Conservation (phyloP, 1,140 invertebrate species). For the Catajapyx aquilonaris region DNA sequence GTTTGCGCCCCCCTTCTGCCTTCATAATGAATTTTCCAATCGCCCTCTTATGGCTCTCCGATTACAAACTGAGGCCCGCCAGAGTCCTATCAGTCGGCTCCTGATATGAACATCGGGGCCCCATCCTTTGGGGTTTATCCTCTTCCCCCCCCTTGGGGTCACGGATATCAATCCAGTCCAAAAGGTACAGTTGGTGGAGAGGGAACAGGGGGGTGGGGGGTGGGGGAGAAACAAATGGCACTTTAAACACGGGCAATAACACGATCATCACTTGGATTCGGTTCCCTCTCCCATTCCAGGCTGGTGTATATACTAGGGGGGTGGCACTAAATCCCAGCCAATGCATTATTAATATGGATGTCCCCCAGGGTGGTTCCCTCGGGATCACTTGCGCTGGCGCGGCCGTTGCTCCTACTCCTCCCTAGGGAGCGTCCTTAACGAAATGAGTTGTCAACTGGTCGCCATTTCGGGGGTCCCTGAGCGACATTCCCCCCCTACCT, state of each 20-base stretch:
- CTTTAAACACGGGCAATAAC: neutral
- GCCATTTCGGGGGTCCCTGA: slow-evolving; percentile 1
- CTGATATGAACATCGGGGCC: too few species aligned
- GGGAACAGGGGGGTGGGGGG: slow-evolving; percentile 6
- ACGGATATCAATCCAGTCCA: neutral
- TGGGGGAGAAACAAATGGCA: slow-evolving; percentile 7
- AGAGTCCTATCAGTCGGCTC: too few species aligned
- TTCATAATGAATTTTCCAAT: too few species aligned
- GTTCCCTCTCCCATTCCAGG: too few species aligned
- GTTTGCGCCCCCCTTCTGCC: too few species aligned
- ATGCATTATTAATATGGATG: neutral
- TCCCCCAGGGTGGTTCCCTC: slow-evolving; percentile 5
- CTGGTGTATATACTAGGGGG: neutral
- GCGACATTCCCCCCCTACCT: too few species aligned
- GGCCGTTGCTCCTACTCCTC: neutral
- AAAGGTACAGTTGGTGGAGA: slow-evolving; percentile 1
- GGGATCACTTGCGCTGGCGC: slow-evolving; percentile 4
- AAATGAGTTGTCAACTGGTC: slow-evolving; percentile 6
- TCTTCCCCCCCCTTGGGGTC: slow-evolving; percentile 18
- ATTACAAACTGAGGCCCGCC: too few species aligned
- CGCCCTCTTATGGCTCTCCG: too few species aligned
- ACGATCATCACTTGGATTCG: too few species aligned
- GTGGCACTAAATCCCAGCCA: neutral
- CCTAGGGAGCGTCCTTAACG: slow-evolving; percentile 2
- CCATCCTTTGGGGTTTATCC: too few species aligned